Conservation (phyloP, 1,140 invertebrate species). For the Nasonia vitripennis region DNA sequence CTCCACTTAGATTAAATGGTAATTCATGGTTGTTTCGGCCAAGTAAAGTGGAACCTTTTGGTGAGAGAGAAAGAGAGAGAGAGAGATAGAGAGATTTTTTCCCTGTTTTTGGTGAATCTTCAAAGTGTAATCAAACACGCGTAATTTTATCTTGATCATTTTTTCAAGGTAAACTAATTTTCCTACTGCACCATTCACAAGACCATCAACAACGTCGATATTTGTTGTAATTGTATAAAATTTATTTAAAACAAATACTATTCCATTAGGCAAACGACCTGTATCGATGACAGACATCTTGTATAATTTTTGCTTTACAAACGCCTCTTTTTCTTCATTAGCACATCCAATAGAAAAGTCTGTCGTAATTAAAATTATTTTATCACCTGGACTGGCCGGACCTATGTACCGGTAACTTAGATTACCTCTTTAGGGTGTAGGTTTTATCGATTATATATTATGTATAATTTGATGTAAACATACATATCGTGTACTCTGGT, state of each 20-base stretch:
- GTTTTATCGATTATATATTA: too few species aligned
- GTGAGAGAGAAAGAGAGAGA: too few species aligned
- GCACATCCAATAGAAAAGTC: conserved; percentile 55
- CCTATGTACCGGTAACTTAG: too few species aligned
- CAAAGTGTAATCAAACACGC: conserved; percentile 54
- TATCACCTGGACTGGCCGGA: conserved; percentile 23
- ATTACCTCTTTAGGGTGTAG: too few species aligned
- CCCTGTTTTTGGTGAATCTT: conserved; percentile 49
- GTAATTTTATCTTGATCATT: conserved; percentile 53
- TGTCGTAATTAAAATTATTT: conserved; percentile 57
- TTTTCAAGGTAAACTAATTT: conserved; percentile 60
- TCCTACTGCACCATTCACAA: conserved; percentile 66
- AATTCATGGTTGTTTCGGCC: too few species aligned
- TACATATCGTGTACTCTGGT: too few species aligned
- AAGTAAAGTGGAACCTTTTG: too few species aligned
- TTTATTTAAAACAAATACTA: conserved; percentile 59
- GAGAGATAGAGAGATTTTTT: conserved; percentile 22
- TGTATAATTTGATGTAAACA: too few species aligned
- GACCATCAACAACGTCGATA: conserved; percentile 65
- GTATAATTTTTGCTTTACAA: conserved; percentile 60
- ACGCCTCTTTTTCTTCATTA: conserved; percentile 51
- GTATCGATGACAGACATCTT: conserved; percentile 64
- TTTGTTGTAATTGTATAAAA: conserved; percentile 67
- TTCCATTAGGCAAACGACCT: conserved; percentile 64
- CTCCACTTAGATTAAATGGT: too few species aligned